A percentile compares a stretch with the other conserved stretches of the same genome.
Evolutionary conservation across 1,140 invertebrate genomes (phyloP).

Genomic region (Rhyacophila brunnea): DNA sequence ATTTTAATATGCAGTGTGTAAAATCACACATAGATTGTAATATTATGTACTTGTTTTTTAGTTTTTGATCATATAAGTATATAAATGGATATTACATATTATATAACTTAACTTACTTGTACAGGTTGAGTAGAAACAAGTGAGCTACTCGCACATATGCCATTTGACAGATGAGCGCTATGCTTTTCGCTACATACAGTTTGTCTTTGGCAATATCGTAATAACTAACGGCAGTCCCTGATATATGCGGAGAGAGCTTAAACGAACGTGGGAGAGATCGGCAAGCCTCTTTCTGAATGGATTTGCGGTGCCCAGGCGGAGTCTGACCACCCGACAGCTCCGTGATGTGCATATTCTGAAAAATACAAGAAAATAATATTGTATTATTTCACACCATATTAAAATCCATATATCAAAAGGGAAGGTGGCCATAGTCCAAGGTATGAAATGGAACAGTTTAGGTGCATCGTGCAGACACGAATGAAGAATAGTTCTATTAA

Average conservation of each 20-base stretch:
- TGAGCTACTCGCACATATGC: slow-evolving; percentile 85
- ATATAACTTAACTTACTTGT: slow-evolving; percentile 73
- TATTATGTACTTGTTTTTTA: too few species aligned
- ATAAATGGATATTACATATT: too few species aligned
- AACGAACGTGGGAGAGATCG: slow-evolving; percentile 84
- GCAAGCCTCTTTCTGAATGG: slow-evolving; percentile 61
- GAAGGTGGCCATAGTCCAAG: too few species aligned
- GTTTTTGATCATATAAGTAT: too few species aligned
- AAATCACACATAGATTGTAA: too few species aligned
- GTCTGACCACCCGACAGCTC: slow-evolving; percentile 81
- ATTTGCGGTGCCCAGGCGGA: slow-evolving; percentile 59
- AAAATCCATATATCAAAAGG: too few species aligned
- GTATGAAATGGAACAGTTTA: too few species aligned
- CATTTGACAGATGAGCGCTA: slow-evolving; percentile 86
- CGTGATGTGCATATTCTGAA: slow-evolving; percentile 84
- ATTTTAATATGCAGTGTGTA: too few species aligned
- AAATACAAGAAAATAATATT: neutral
- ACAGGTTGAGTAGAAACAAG: slow-evolving; percentile 83
- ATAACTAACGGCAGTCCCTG: slow-evolving; percentile 74
- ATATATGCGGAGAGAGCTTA: slow-evolving; percentile 75
- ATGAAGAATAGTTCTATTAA: too few species aligned
- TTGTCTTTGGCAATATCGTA: slow-evolving; percentile 93
- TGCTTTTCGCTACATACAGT: slow-evolving; percentile 92
- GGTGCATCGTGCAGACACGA: too few species aligned
- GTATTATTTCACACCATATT: too few species aligned